Percentiles rank a stretch among this genome's conserved stretches.
These are phyloP conservation scores for Peribatodes rhomboidaria DNA, from an alignment of 2,888 invertebrate species.

Conservation along the genomic window DNA sequence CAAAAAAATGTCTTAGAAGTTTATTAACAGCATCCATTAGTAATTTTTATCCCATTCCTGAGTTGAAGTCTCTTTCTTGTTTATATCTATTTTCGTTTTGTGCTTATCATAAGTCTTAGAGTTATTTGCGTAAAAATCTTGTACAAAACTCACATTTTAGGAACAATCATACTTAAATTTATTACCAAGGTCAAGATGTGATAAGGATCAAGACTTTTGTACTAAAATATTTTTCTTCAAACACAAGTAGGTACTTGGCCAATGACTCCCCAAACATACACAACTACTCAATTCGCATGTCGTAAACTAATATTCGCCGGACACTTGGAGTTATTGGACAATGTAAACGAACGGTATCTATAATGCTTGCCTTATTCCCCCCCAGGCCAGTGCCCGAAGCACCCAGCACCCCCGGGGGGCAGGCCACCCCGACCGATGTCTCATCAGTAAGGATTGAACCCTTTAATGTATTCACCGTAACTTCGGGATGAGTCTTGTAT, in stretches of 20 bases:
- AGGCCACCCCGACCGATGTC: conserved; percentile 80
- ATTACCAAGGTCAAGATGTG: not conserved
- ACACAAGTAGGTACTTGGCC: not conserved
- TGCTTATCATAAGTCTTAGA: no score
- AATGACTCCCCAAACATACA: conserved; percentile 13
- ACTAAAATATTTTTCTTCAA: not conserved
- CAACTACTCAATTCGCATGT: conserved; percentile 64
- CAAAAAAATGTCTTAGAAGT: no score
- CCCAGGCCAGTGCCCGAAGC: conserved; percentile 76
- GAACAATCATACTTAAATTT: not conserved
- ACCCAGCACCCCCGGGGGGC: conserved; percentile 65
- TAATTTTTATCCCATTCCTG: no score
- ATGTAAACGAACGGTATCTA: conserved; percentile 87
- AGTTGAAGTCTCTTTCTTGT: no score
- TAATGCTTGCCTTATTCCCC: conserved; percentile 83
- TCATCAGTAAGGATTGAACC: conserved; percentile 87
- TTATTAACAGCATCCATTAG: no score
- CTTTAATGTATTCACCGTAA: conserved; percentile 87
- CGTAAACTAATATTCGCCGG: conserved; percentile 86
- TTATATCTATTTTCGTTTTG: no score
- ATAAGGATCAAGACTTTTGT: no score
- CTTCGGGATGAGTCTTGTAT: conserved; percentile 87
- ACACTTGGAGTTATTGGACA: conserved; percentile 87
- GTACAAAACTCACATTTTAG: not conserved
- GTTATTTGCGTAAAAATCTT: no score